These are phyloP conservation scores for Hemicordylus capensis DNA, from an alignment of 2,113 vertebrate species.

Conservation along the genomic window DNA sequence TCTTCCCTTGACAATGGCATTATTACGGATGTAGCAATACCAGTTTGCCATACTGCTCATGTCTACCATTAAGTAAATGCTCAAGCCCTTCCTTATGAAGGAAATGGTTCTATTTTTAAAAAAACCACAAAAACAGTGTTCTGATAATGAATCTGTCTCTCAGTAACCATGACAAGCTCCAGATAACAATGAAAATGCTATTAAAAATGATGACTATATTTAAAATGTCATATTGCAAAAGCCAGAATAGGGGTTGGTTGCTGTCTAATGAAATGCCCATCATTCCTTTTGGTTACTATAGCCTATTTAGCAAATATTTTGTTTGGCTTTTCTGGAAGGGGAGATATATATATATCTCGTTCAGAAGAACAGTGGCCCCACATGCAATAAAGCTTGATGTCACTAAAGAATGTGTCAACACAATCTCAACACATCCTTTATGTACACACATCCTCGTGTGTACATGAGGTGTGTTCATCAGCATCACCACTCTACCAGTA, in stretches of 20 bases:
- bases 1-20: conserved; percentile 14
- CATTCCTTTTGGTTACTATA: not conserved
- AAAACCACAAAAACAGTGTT: not conserved
- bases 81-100: conserved; percentile 12
- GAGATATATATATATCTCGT: not conserved
- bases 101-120: not conserved
- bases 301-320: not conserved
- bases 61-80: conserved; percentile 15
- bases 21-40: conserved; percentile 23
- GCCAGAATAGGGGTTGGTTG: not conserved
- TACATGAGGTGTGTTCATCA: no score
- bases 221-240: conserved; percentile 12
- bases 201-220: conserved; percentile 29
- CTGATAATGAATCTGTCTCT: conserved; percentile 27
- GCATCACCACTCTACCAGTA: no score
- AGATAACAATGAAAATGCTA: conserved; percentile 15
- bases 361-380: no score
- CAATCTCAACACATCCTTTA: no score
- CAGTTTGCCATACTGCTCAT: not conserved
- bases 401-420: no score
- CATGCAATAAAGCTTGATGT: not conserved
- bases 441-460: no score
- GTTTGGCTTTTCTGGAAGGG: not conserved
- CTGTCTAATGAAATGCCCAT: not conserved
- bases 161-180: not conserved